These are phyloP conservation scores for Cataglyphis hispanica DNA, from an alignment of 1,140 invertebrate species.

Conservation along the genomic window DNA sequence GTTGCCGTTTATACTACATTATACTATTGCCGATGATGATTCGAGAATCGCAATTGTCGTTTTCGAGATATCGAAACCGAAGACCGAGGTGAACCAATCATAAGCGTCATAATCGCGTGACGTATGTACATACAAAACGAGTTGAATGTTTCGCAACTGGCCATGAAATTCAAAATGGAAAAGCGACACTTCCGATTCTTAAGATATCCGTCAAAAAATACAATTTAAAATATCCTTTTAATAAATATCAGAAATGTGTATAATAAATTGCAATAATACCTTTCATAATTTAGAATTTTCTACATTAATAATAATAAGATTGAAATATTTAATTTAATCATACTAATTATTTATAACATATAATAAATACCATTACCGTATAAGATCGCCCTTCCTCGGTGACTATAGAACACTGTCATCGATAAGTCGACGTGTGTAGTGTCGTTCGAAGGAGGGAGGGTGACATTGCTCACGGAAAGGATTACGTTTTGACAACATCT, in stretches of 20 bases:
- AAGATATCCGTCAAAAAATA: no score
- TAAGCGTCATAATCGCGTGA: background rate
- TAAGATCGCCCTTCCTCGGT: background rate
- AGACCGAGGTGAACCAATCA: background rate
- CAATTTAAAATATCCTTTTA: no score
- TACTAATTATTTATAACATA: background rate
- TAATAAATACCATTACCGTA: background rate
- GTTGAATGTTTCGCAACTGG: background rate
- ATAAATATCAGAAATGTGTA: no score
- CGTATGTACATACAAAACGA: no score
- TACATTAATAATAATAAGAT: background rate
- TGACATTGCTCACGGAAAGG: slow-evolving; percentile 26
- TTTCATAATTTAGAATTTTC: background rate
- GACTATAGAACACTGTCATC: slow-evolving; percentile 40
- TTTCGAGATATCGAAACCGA: background rate
- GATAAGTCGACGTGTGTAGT: slow-evolving; percentile 60
- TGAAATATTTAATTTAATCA: background rate
- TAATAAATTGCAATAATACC: background rate
- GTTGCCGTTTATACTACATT: background rate
- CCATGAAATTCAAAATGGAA: no score
- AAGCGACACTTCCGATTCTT: no score
- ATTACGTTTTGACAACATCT: slow-evolving; percentile 59
- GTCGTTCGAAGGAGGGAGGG: slow-evolving; percentile 18
- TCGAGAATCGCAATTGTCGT: slow-evolving; percentile 18
- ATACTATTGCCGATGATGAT: background rate